Percentiles rank a stretch among this genome's conserved stretches.
Evolutionary conservation across 2,888 invertebrate species (phyloP).

Genomic region (Orchesellides sinensis): DNA sequence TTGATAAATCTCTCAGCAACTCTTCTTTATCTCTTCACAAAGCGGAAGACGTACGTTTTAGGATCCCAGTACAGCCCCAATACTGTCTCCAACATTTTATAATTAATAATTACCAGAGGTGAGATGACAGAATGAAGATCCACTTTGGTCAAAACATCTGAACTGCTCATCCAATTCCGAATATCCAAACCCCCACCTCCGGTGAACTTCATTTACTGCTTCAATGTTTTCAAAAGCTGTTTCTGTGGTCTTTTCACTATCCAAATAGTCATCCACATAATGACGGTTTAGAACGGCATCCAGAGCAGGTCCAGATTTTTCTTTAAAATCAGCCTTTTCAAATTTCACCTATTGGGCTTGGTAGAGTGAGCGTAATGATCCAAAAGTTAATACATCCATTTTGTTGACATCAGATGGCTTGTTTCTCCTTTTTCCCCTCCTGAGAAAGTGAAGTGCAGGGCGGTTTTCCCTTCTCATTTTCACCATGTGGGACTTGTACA

Average conservation of each 20-base stretch:
- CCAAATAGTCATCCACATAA: slow-evolving; percentile 54
- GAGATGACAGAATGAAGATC: neutral
- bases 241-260: neutral
- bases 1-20: neutral
- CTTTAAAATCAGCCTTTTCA: slow-evolving; percentile 17
- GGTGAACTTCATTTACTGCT: neutral
- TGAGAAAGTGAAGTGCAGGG: slow-evolving; percentile 36
- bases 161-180: slow-evolving; percentile 29
- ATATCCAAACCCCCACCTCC: slow-evolving; percentile 38
- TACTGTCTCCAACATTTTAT: neutral
- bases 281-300: slow-evolving; percentile 22
- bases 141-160: neutral
- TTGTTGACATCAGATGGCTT: neutral
- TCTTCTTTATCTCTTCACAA: neutral
- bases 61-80: slow-evolving; percentile 32
- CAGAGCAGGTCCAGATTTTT: slow-evolving; percentile 16
- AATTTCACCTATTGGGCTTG: slow-evolving; percentile 44
- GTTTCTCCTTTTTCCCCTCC: slow-evolving; percentile 15
- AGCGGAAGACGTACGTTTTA: neutral
- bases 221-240: neutral
- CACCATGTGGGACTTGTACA: slow-evolving; percentile 60
- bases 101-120: no score
- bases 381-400: slow-evolving; percentile 50
- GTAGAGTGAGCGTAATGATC: slow-evolving; percentile 52
- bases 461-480: slow-evolving; percentile 34